A percentile compares a stretch with the other conserved stretches of the same genome.
phyloP scores from a whole-genome alignment of 2,888 invertebrate genomes.

The Drosophila subsilvestris region DNA sequence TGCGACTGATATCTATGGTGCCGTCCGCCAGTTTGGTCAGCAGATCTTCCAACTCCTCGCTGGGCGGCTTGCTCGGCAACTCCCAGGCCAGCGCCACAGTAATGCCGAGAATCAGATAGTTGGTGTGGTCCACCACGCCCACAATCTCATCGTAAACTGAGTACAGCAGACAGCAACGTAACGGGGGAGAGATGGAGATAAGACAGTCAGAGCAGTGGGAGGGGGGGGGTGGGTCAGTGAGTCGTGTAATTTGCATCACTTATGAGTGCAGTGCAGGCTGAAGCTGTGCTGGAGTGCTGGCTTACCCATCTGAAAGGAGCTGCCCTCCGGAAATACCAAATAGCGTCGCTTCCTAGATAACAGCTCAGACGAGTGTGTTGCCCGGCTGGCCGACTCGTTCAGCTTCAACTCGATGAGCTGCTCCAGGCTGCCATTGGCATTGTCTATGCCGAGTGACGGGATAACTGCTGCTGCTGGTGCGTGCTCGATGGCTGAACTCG shows the following conservation, averaged over 20 bases:
- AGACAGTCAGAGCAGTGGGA: too few species aligned
- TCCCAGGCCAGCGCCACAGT: constrained; percentile 92
- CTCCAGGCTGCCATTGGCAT: constrained; percentile 50
- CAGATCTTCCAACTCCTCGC: constrained; percentile 80
- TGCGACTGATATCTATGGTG: constrained; percentile 76
- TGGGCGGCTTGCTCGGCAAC: constrained; percentile 87
- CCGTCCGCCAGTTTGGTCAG: constrained; percentile 78
- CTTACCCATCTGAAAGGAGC: constrained; percentile 84
- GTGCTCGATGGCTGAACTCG: constrained; percentile 39
- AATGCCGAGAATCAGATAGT: constrained; percentile 87
- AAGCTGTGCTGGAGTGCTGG: too few species aligned
- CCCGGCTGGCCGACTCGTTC: constrained; percentile 49
- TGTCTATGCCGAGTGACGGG: constrained; percentile 39
- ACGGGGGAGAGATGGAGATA: background rate
- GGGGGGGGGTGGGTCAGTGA: constrained; percentile 33
- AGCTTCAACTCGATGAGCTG: constrained; percentile 62
- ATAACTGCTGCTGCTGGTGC: constrained; percentile 25
- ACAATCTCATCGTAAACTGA: constrained; percentile 83
- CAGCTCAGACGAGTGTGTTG: constrained; percentile 57
- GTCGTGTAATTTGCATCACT: constrained; percentile 36
- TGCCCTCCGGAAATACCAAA: constrained; percentile 85
- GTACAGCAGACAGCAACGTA: background rate
- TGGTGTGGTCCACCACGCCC: constrained; percentile 83
- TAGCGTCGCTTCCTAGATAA: constrained; percentile 85
- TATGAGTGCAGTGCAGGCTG: background rate